Evolutionary conservation across 2,797 vertebrate species (phyloP).

Genomic region (Meda fulgida): DNA sequence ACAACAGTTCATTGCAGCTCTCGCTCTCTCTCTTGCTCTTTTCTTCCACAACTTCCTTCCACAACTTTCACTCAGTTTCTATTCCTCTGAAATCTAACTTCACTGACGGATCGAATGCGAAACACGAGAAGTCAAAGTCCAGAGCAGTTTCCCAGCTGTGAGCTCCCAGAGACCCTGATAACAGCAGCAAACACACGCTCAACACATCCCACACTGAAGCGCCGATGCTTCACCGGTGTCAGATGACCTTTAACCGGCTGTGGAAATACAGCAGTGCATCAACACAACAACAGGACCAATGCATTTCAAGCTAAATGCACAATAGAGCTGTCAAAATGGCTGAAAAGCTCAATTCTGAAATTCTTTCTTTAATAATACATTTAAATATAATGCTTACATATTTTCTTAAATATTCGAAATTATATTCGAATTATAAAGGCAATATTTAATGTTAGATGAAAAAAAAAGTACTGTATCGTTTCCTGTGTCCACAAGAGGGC

Average conservation of each 20-base stretch:
- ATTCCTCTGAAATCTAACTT: neutral
- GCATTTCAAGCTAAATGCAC: neutral
- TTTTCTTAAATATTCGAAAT: no score
- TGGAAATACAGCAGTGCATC: neutral
- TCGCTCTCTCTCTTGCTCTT: neutral
- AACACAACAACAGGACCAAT: neutral
- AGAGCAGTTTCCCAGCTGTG: neutral
- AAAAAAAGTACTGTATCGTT: no score
- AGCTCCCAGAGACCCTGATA: slow-evolving; percentile 6
- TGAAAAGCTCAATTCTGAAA: no score
- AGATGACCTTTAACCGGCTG: neutral
- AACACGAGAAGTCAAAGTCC: neutral
- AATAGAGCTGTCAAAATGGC: no score
- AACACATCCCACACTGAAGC: neutral
- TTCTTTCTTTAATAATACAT: no score
- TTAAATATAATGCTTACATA: no score
- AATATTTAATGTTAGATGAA: no score
- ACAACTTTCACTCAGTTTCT: neutral
- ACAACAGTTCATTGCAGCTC: neutral
- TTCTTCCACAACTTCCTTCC: no score
- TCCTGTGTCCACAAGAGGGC: no score
- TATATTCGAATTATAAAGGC: no score
- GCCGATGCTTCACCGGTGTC: neutral
- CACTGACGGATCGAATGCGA: neutral
- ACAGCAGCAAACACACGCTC: neutral